Conservation (phyloP, 2,888 invertebrate genomes). For the Yponomeuta malinellus region DNA sequence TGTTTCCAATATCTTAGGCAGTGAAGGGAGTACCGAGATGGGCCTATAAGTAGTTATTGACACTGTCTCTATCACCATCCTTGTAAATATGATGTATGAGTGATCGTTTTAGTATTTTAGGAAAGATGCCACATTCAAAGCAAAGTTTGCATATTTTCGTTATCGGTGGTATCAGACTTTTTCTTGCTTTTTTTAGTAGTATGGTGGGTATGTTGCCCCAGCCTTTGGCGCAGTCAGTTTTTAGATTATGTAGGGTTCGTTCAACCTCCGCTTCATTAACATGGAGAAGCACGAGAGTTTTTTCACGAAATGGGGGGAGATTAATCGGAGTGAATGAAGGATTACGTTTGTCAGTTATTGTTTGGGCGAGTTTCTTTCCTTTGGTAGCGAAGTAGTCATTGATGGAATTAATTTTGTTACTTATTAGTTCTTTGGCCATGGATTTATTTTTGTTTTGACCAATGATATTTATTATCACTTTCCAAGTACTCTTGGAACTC, state of each 20-base stretch:
- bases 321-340: neutral
- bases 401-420: too few relatives aligned
- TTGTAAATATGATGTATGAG: conserved; percentile 10
- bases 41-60: conserved; percentile 12
- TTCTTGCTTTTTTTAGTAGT: neutral
- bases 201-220: neutral
- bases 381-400: neutral
- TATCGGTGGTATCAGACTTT: neutral
- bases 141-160: neutral
- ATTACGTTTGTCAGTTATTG: neutral
- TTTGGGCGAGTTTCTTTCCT: neutral
- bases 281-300: neutral
- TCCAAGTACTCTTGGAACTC: too few relatives aligned
- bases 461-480: too few relatives aligned
- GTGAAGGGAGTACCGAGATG: neutral
- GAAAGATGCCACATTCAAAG: neutral
- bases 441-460: too few relatives aligned
- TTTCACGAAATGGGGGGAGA: neutral
- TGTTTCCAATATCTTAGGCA: conserved; percentile 9
- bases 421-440: too few relatives aligned
- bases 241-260: neutral
- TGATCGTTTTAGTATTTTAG: neutral
- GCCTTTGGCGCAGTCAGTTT: neutral
- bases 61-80: conserved; percentile 10
- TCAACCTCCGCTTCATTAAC: neutral